These are phyloP conservation scores for Anomalospiza imberbis DNA, from an alignment of 2,797 vertebrate species.

Conservation along the genomic window DNA sequence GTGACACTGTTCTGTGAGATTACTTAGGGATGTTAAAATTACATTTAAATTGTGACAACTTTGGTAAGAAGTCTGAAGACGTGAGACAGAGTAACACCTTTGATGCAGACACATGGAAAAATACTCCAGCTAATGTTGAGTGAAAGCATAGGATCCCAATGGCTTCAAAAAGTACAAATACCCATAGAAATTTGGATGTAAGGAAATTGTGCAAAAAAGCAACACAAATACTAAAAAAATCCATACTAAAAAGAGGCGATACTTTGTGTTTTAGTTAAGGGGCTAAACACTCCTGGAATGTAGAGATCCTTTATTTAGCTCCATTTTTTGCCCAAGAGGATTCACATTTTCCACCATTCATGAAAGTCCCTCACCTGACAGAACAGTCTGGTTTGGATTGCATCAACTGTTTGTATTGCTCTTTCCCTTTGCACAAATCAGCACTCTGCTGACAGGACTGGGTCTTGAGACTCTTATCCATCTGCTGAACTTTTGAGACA, in stretches of 20 bases:
- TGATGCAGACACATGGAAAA: not conserved
- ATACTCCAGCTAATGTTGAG: not conserved
- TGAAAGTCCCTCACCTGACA: not conserved
- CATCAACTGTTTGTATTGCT: not conserved
- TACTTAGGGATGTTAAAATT: not conserved
- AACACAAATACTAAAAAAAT: not conserved
- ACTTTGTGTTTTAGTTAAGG: not conserved
- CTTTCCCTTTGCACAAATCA: not conserved
- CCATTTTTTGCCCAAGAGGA: not conserved
- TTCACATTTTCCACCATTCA: not conserved
- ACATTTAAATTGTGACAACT: not conserved
- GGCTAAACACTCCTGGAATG: not conserved
- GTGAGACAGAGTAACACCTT: not conserved
- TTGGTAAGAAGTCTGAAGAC: not conserved
- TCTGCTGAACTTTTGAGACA: not conserved
- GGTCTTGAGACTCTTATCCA: not conserved
- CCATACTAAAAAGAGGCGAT: rapidly evolving
- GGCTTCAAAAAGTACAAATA: not conserved
- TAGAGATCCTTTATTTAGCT: not conserved
- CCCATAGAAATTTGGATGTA: not conserved
- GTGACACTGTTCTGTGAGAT: not conserved
- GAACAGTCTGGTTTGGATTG: not conserved
- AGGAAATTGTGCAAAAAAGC: not conserved
- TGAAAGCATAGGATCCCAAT: not conserved
- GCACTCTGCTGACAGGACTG: not conserved